These are phyloP conservation scores for Trididemnum nubilum DNA, from an alignment of 23 tunicate species.

Conservation along the genomic window DNA sequence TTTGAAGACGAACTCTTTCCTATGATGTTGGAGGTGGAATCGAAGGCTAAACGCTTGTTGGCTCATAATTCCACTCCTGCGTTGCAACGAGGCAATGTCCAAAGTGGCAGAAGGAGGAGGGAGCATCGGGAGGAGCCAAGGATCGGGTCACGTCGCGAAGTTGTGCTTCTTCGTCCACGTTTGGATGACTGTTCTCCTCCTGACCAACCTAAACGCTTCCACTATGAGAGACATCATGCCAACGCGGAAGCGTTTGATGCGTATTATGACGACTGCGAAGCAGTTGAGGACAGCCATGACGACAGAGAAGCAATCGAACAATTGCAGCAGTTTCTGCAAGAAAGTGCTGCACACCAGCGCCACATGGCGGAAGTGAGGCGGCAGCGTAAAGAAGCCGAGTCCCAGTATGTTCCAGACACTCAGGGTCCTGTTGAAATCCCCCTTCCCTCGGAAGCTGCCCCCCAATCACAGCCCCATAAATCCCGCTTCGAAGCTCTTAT, in stretches of 20 bases:
- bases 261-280: too few relatives aligned
- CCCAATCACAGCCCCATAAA: neutral
- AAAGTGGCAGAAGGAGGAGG: too few relatives aligned
- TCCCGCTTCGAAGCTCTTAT: neutral
- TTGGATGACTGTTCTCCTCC: too few relatives aligned
- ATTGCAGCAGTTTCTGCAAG: neutral
- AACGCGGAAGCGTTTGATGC: too few relatives aligned
- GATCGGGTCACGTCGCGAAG: too few relatives aligned
- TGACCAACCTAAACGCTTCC: too few relatives aligned
- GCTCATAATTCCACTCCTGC: too few relatives aligned
- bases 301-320: neutral
- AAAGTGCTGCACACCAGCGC: constrained; percentile 15
- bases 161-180: too few relatives aligned
- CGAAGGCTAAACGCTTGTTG: neutral
- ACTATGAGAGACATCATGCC: too few relatives aligned
- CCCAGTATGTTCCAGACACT: constrained; percentile 4
- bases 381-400: constrained; percentile 3
- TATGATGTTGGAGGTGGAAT: neutral
- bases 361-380: neutral
- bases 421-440: constrained; percentile 1
- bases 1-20: neutral
- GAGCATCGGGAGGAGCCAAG: too few relatives aligned
- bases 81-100: too few relatives aligned
- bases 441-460: neutral
- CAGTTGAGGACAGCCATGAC: too few relatives aligned